A percentile compares a stretch with the other conserved stretches of the same genome.
Evolutionary conservation across 2,113 vertebrate genomes (phyloP).

Genomic region (Oryzias woworae): DNA sequence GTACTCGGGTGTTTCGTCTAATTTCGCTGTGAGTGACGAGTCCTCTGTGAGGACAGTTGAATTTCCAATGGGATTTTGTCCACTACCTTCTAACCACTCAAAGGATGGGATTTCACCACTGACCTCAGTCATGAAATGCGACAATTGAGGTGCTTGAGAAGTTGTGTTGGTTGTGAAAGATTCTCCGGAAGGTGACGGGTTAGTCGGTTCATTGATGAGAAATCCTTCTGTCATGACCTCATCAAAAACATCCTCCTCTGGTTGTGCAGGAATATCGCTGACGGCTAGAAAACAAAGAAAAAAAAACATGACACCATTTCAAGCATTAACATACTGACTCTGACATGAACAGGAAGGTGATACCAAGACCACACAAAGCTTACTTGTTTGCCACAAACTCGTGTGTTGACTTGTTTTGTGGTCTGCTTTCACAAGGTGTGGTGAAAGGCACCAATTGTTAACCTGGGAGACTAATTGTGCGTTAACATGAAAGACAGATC

Average conservation of each 20-base stretch:
- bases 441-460: slow-evolving; percentile 50
- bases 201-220: slow-evolving; percentile 8
- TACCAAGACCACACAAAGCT: slow-evolving; percentile 4
- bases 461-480: slow-evolving; percentile 44
- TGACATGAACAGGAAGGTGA: slow-evolving; percentile 38
- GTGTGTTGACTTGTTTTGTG: slow-evolving; percentile 52
- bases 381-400: slow-evolving; percentile 10
- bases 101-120: not conserved
- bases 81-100: not conserved
- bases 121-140: not conserved
- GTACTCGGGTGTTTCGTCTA: no score
- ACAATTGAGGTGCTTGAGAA: not conserved
- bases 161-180: not conserved
- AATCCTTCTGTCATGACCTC: slow-evolving; percentile 41
- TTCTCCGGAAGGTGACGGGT: not conserved
- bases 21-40: no score
- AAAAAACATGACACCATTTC: slow-evolving; percentile 36
- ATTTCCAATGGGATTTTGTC: not conserved
- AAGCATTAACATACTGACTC: slow-evolving; percentile 38
- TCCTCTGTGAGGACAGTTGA: no score
- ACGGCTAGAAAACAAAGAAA: slow-evolving; percentile 39
- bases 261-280: slow-evolving; percentile 14
- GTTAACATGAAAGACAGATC: slow-evolving; percentile 12
- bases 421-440: slow-evolving; percentile 39
- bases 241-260: slow-evolving; percentile 25